A percentile compares a stretch with the other conserved stretches of the same genome.
Conservation (phyloP, 1,140 invertebrate genomes). For the Lasioglossum baleicum region DNA sequence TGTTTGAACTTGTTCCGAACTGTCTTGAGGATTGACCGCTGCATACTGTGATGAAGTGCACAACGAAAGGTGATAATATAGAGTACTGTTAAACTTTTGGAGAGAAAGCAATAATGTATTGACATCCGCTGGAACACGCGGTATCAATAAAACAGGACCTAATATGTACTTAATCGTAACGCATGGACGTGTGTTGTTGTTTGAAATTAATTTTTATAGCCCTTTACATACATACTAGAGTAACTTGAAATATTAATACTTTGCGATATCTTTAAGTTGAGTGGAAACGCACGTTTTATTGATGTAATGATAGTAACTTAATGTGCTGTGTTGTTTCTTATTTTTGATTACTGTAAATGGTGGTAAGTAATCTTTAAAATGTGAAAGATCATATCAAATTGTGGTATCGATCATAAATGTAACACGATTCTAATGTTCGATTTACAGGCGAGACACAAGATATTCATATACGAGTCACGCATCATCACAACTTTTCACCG, state of each 20-base stretch:
- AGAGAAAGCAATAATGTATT: background rate
- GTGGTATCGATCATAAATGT: background rate
- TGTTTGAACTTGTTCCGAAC: background rate
- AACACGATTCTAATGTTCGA: constrained; percentile 28
- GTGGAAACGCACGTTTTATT: constrained; percentile 5
- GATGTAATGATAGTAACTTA: background rate
- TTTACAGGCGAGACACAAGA: constrained; percentile 77
- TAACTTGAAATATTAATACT: background rate
- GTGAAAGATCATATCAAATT: background rate
- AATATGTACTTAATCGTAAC: background rate
- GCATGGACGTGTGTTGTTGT: background rate
- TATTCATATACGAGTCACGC: constrained; percentile 81
- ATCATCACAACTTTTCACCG: constrained; percentile 79
- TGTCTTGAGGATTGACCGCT: background rate
- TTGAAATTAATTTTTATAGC: too few relatives aligned
- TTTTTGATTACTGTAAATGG: background rate
- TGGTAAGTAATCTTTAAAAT: constrained; percentile 15
- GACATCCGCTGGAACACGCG: too few relatives aligned
- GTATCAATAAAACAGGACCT: constrained; percentile 1
- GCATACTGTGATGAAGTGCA: background rate
- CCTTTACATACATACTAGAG: background rate
- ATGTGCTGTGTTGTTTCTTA: background rate
- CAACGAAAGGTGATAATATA: constrained; percentile 13
- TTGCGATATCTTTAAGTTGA: background rate
- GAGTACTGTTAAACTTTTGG: background rate